Conservation (phyloP, 2,113 vertebrate species). For the Numida meleagris region DNA sequence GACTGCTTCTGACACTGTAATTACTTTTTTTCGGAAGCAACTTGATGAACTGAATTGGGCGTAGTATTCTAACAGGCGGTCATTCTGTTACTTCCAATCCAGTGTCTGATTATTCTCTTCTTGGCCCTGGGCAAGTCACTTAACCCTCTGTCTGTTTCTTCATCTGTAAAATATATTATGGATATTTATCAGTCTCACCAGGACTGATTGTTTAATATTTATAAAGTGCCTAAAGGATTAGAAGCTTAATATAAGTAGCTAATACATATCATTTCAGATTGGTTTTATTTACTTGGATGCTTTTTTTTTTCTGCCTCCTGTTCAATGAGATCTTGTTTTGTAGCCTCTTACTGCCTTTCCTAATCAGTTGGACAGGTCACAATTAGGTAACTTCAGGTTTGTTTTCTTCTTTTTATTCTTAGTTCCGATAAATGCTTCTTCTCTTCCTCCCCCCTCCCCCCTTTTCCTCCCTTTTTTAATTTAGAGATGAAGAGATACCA, state of each 20-base stretch:
- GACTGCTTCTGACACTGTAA: background rate
- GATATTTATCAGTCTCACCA: conserved; percentile 73
- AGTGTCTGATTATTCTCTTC: conserved; percentile 46
- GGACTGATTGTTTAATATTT: conserved; percentile 73
- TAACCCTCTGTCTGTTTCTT: conserved; percentile 64
- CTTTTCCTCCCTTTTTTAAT: conserved; percentile 25
- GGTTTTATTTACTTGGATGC: conserved; percentile 48
- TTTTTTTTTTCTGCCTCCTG: background rate
- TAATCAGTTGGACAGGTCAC: conserved; percentile 13
- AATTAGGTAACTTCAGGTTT: background rate
- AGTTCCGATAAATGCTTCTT: conserved; percentile 5
- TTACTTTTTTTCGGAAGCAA: background rate
- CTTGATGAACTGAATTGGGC: background rate
- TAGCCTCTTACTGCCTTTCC: background rate
- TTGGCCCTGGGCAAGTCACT: conserved; percentile 54
- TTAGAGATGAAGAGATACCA: conserved; percentile 47
- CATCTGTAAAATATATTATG: conserved; percentile 67
- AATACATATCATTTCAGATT: conserved; percentile 55
- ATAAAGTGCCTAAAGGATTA: conserved; percentile 70
- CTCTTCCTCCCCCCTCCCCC: fast-evolving
- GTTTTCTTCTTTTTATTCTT: conserved; percentile 9
- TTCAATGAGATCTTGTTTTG: conserved; percentile 16
- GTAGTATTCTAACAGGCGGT: background rate
- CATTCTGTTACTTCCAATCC: conserved; percentile 16
- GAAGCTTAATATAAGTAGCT: conserved; percentile 51